Evolutionary conservation across 2,888 invertebrate genomes (phyloP), one percentile per base, ranked within the genome.

Genomic region (Campopleginae sp.): DNA sequence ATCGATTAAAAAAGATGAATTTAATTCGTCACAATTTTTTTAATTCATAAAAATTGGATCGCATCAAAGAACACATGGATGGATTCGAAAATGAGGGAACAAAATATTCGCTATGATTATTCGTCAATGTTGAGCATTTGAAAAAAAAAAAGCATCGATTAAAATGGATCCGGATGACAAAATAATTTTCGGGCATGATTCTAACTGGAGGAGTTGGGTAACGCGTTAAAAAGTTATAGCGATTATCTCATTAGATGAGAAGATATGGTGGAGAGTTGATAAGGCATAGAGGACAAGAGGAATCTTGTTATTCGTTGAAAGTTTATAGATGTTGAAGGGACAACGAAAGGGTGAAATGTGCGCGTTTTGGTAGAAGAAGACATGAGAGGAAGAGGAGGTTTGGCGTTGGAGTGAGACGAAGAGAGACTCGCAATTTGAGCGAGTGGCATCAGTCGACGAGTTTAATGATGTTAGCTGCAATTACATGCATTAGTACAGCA

Each of bases 381-480:
- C 38, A 38, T 10, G 38, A 38, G 38, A 38, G 19, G 31, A 19
- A n/a, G 63, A 48, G 31, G 58, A 14, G 58, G 19, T 46, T 38
- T 14, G 6, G 33, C 10, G 65, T 46, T 14, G 8, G 54, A 68
- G 66, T 54, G 72, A 80, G 19, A 74, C 51, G 48, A 66, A 17
- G 76, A 51, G 66, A 87, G 86, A 86, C 88, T 88, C 87, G 90
- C 88, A 91, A 91, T 90, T 92, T 90, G 90, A 91, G 90, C 89
- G 91, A 91, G 91, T 91, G 89, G 89, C 90, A 92, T 92, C 92
- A 91, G 92, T 90, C 92, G 92, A 87, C 89, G 90, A 89, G 90
- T 92, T 92, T 93, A 93, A 93, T 92, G 91, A 92, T 89, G 92
- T 93, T 93, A 93, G 91, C 90, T 92, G 91, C 92, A 93, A 93